Base-by-base conservation (phyloP, 2,113 vertebrate genomes). In the Ptilonorhynchus violaceus region DNA sequence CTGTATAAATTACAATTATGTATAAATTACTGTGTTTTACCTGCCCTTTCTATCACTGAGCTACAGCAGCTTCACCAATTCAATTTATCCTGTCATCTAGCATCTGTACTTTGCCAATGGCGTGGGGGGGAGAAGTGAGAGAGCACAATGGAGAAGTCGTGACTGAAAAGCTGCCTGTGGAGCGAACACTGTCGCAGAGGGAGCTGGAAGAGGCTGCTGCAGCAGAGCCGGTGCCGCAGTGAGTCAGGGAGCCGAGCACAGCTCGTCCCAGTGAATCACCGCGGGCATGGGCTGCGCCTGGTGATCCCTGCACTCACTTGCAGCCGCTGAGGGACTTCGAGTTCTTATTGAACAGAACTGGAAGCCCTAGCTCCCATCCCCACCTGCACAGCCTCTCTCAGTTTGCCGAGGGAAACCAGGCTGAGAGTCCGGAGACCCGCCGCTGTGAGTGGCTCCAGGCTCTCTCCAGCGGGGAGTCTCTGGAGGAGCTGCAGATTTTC, bases 271-370 rank as follows among this genome's bases (percentile, higher is more conserved):
- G 33, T 6, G 11, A 76, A 31, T 49, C 52, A 46, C 27, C 7
- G 15, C 1, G 35, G 23, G 8, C 4, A 2, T 2, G 55, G 76
- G 27, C 49, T 44, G 0, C 8, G 3, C 31, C 8, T 6, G 60
- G 10, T 33, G 15, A 28, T n/a, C 33, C 25, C 28, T 39, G 53
- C 25, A 0, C 53, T 31, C 19, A 4, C 62, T 37, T 6, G 5
- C 62, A 22, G 37, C 22, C 56, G 30, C 19, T 25, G 9, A 41
- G 30, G 50, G 25, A 28, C 59, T 53, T 37, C 9, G 2, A 10
- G 22, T 3, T 78, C 41, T 70, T 33, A 2, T 15, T 37, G 28
- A 42, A 63, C 67, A 73, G 74, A 73, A 30, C 13, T 35, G 62
- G 58, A 30, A 75, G 66, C 21, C 24, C 9, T 41, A 23, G 56